Evolutionary conservation across 2,113 vertebrate species (phyloP).

Genomic region (Pachypanchax playfairii): DNA sequence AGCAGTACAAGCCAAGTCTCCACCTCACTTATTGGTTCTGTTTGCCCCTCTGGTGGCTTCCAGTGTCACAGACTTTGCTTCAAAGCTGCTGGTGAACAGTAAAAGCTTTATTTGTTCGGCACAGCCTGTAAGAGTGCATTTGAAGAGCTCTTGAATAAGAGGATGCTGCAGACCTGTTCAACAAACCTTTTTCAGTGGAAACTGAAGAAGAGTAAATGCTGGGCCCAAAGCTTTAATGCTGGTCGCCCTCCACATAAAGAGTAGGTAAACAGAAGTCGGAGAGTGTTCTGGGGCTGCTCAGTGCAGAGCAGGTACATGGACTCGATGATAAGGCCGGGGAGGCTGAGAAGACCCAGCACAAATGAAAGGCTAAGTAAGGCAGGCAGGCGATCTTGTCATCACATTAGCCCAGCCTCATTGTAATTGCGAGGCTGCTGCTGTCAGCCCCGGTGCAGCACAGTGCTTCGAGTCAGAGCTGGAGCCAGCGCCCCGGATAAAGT

Average conservation of each 20-base stretch:
- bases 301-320: constrained; percentile 46
- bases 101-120: constrained; percentile 4
- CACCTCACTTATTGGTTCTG: constrained; percentile 13
- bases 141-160: constrained; percentile 38
- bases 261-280: constrained; percentile 25
- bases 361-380: constrained; percentile 69
- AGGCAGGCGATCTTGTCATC: constrained; percentile 70
- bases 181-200: constrained; percentile 26
- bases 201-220: constrained; percentile 22
- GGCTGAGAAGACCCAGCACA: constrained; percentile 44
- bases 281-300: constrained; percentile 25
- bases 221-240: constrained; percentile 13
- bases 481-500: constrained; percentile 78
- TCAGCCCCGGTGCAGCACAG: constrained; percentile 65
- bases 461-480: constrained; percentile 53
- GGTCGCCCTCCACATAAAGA: constrained; percentile 29
- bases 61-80: constrained; percentile 44
- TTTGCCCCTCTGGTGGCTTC: constrained; percentile 23
- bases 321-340: constrained; percentile 35
- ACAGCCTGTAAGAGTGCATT: constrained; percentile 18
- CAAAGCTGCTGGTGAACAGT: constrained; percentile 41
- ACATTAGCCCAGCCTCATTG: constrained; percentile 64
- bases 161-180: constrained; percentile 25
- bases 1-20: constrained; percentile 13
- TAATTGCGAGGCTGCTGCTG: constrained; percentile 73